phyloP scores from a whole-genome alignment of 92 coral and sea anemone genomes.

The Zoanthus sansibaricus region DNA sequence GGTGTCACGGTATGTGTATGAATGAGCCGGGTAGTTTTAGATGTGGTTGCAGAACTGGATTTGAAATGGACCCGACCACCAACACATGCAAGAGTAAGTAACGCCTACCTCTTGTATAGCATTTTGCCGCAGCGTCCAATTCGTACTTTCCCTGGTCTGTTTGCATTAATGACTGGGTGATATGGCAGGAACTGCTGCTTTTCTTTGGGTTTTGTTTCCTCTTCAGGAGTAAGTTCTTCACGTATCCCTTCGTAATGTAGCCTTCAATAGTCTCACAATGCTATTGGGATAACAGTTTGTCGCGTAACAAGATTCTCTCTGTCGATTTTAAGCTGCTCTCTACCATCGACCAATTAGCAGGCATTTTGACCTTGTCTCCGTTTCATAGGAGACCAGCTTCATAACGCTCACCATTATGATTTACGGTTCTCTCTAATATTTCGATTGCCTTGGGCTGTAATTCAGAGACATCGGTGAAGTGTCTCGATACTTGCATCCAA shows the following conservation, averaged over 20 bases:
- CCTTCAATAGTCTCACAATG: constrained; percentile 63
- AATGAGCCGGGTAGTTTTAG: constrained; percentile 81
- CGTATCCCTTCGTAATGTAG: constrained; percentile 60
- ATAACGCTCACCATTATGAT: constrained; percentile 46
- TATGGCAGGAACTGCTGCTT: constrained; percentile 44
- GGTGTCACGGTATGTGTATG: constrained; percentile 71
- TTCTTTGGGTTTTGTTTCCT: constrained; percentile 9
- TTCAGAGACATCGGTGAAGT: constrained; percentile 44
- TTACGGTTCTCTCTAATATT: constrained; percentile 52
- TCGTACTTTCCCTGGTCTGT: too few relatives aligned
- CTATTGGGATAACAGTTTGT: constrained; percentile 58
- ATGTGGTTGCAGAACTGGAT: constrained; percentile 85
- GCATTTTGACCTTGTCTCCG: constrained; percentile 51
- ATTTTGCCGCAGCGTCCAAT: too few relatives aligned
- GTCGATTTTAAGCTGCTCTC: constrained; percentile 63
- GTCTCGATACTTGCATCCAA: constrained; percentile 56
- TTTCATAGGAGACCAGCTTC: constrained; percentile 67
- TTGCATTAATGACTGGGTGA: too few relatives aligned
- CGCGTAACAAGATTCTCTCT: constrained; percentile 55
- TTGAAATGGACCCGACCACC: constrained; percentile 64
- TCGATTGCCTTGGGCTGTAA: constrained; percentile 63
- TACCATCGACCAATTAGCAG: constrained; percentile 55
- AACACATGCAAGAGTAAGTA: constrained; percentile 82
- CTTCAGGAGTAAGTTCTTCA: constrained; percentile 56
- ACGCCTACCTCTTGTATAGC: background rate